Percentiles rank a stretch among this genome's conserved stretches.
phyloP scores from a whole-genome alignment of 1,140 invertebrate genomes.

The Diachasma alloeum region DNA sequence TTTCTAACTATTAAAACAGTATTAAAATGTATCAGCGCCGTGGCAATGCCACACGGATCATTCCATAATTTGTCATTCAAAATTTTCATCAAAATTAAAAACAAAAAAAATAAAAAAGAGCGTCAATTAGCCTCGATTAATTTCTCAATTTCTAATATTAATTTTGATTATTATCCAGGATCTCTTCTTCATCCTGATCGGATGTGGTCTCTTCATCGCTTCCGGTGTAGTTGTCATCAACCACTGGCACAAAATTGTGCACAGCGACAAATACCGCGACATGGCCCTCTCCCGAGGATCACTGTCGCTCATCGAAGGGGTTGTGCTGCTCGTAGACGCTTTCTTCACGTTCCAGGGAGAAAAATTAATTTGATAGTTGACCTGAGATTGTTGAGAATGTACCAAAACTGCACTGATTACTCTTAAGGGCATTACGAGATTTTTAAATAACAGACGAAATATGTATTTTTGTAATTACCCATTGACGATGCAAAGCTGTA shows the following conservation, averaged over 20 bases:
- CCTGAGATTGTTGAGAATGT: not conserved
- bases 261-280: constrained; percentile 61
- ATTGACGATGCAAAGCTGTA: not conserved
- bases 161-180: constrained; percentile 61
- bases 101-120: no score
- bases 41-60: no score
- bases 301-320: constrained; percentile 74
- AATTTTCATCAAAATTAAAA: no score
- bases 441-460: not conserved
- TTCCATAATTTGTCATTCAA: no score
- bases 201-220: constrained; percentile 73
- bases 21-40: no score
- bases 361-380: constrained; percentile 24
- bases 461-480: not conserved
- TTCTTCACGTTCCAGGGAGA: constrained; percentile 73
- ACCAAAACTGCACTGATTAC: not conserved
- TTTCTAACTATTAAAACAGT: no score
- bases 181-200: constrained; percentile 76
- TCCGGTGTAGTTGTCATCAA: constrained; percentile 73
- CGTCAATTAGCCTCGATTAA: not conserved
- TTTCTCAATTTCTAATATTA: not conserved
- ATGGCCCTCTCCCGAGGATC: constrained; percentile 74
- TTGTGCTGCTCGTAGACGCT: constrained; percentile 74
- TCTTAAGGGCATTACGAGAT: not conserved
- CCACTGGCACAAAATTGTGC: constrained; percentile 62